Evolutionary conservation across 2,888 invertebrate genomes (phyloP).

Genomic region (Callimorpha dominula): DNA sequence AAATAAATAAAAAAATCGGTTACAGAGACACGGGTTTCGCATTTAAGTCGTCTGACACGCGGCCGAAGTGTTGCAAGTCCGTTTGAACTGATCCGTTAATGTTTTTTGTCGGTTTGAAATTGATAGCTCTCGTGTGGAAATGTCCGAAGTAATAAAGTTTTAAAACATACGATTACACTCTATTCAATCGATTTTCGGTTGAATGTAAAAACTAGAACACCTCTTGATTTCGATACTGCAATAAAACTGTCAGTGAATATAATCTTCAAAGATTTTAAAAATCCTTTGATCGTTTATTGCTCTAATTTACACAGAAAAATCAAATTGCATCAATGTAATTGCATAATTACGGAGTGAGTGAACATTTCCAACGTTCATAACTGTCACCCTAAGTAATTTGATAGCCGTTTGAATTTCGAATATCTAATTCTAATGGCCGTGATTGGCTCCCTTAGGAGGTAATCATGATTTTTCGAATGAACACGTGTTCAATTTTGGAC

Average conservation of each 20-base stretch:
- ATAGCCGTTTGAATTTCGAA: slow-evolving; percentile 81
- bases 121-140: slow-evolving; percentile 66
- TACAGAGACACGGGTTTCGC: slow-evolving; percentile 79
- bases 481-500: slow-evolving; percentile 84
- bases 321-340: slow-evolving; percentile 46
- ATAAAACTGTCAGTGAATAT: slow-evolving; percentile 39
- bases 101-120: slow-evolving; percentile 71
- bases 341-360: slow-evolving; percentile 51
- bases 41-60: slow-evolving; percentile 73
- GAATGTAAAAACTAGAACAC: slow-evolving; percentile 60
- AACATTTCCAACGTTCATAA: slow-evolving; percentile 60
- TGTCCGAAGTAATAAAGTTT: slow-evolving; percentile 63
- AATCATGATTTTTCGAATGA: slow-evolving; percentile 84
- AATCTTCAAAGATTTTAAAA: slow-evolving; percentile 39
- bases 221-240: slow-evolving; percentile 44
- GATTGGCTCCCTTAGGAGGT: slow-evolving; percentile 85
- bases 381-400: slow-evolving; percentile 79
- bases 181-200: slow-evolving; percentile 64
- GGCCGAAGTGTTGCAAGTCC: slow-evolving; percentile 61
- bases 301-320: slow-evolving; percentile 42
- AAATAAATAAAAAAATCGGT: slow-evolving; percentile 75
- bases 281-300: slow-evolving; percentile 58
- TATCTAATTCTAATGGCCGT: slow-evolving; percentile 85
- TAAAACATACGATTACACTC: slow-evolving; percentile 67
- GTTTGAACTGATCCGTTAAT: slow-evolving; percentile 64